Conservation (phyloP, 1,140 invertebrate genomes). For the Wasmannia auropunctata region DNA sequence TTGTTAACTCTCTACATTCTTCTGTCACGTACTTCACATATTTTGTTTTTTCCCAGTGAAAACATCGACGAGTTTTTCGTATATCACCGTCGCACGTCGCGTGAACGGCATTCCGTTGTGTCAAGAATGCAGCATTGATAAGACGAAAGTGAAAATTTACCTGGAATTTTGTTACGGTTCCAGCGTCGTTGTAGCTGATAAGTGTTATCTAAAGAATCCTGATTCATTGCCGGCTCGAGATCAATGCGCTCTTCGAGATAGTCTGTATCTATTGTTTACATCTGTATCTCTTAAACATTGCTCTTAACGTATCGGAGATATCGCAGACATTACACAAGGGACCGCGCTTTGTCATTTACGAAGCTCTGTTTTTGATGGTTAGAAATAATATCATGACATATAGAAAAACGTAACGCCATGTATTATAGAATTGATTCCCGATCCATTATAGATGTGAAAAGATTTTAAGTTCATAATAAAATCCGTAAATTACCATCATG, state of each 20-base stretch:
- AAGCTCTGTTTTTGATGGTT: neutral
- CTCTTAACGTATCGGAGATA: neutral
- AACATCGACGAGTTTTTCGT: conserved; percentile 1
- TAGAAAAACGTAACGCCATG: neutral
- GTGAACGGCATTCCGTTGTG: neutral
- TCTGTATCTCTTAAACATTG: neutral
- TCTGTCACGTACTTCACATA: neutral
- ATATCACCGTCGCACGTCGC: neutral
- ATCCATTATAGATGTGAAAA: neutral
- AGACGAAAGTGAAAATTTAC: conserved; percentile 29
- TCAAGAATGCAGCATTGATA: conserved; percentile 2
- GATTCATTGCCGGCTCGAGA: neutral
- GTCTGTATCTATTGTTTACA: conserved; percentile 15
- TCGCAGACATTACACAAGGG: neutral
- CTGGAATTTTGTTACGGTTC: neutral
- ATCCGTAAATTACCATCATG: neutral
- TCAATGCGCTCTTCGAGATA: conserved; percentile 3
- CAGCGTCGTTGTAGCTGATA: neutral
- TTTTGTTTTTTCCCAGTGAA: conserved; percentile 10
- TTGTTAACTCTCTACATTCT: neutral
- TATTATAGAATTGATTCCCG: neutral
- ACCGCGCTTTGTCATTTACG: neutral
- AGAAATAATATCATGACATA: neutral
- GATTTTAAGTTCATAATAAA: neutral
- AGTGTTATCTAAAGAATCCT: neutral